Conservation (phyloP, 1,140 invertebrate species). For the Eufriesea mexicana region DNA sequence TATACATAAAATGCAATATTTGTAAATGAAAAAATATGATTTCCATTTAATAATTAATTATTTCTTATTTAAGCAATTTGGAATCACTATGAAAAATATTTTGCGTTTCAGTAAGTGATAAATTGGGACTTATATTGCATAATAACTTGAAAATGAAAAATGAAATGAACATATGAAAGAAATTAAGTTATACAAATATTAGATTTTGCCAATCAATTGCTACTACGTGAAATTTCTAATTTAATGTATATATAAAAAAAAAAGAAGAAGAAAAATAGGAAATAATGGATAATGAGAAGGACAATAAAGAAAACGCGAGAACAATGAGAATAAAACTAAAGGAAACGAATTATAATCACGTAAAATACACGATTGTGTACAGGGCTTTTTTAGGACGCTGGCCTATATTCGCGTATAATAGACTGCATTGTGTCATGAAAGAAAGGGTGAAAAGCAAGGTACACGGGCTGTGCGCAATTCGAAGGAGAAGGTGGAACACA, state of each 20-base stretch:
- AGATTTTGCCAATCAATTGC: too few species aligned
- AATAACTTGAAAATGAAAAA: too few species aligned
- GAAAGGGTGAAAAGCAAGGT: conserved; percentile 14
- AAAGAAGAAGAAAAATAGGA: too few species aligned
- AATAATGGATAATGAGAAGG: background rate
- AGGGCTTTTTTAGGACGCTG: background rate
- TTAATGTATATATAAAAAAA: background rate
- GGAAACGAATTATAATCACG: background rate
- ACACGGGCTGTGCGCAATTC: background rate
- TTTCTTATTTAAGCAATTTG: too few species aligned
- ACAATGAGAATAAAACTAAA: background rate
- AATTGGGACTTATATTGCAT: too few species aligned
- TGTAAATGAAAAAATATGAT: too few species aligned
- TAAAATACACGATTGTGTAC: background rate
- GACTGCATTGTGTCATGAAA: conserved; percentile 14
- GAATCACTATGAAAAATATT: too few species aligned
- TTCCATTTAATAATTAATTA: too few species aligned
- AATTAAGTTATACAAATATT: too few species aligned
- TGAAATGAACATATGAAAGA: too few species aligned
- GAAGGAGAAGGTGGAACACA: background rate
- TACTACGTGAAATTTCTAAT: background rate
- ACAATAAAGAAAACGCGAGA: background rate
- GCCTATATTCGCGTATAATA: conserved; percentile 6
- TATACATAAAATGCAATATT: too few species aligned
- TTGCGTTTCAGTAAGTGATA: too few species aligned